Evolutionary conservation across 2,797 vertebrate species (phyloP), one percentile per base, ranked within the genome.

Genomic region (Peromyscus nudipes): DNA sequence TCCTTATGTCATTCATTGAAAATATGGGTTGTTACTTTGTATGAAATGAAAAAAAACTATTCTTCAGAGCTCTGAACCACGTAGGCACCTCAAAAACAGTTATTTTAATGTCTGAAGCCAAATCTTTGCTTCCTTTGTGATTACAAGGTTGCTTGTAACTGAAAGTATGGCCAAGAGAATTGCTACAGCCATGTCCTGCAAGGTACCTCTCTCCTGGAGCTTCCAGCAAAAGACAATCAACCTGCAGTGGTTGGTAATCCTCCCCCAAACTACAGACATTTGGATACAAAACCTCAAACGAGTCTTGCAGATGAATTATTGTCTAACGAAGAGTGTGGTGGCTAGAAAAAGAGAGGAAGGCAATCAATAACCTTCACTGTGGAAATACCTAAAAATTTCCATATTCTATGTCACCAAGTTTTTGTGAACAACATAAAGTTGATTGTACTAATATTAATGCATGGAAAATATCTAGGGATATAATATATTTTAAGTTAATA

Each of bases 1-100:
- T 93, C 43, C 46, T 96, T 82, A 83, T 62, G 84, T 81, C 46
- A 40, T 37, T 91, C 88, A 95, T 37, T 87, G 67, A 95, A 97
- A 93, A 17, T 92, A 81, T 94, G 16, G 21, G 43, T 95, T 27
- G 92, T 96, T 93, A 89, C 23, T 91, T 73, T 27, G 79, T 25
- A 46, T 73, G 9, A 82, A 60, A 40, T 69, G 17, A 25, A 81
- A 31, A 31, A 52, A 12, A 31, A 52, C 31, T 29, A 93, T 96
- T 89, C 37, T 96, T 95, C 46, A 21, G 25, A 64, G 10, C 82
- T 97, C 88, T 76, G 92, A 92, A 80, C 34, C 6, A 94, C 49
- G 79, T 62, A 77, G 87, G 23, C 13, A 90, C 40, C 40, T 85
- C 23, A 52, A 49, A 94, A 92, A 83, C 62, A 91, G 64, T 81